Evolutionary conservation across 2,888 invertebrate species (phyloP), one percentile per base, ranked within the genome.

Genomic region (Tanypteryx hageni): DNA sequence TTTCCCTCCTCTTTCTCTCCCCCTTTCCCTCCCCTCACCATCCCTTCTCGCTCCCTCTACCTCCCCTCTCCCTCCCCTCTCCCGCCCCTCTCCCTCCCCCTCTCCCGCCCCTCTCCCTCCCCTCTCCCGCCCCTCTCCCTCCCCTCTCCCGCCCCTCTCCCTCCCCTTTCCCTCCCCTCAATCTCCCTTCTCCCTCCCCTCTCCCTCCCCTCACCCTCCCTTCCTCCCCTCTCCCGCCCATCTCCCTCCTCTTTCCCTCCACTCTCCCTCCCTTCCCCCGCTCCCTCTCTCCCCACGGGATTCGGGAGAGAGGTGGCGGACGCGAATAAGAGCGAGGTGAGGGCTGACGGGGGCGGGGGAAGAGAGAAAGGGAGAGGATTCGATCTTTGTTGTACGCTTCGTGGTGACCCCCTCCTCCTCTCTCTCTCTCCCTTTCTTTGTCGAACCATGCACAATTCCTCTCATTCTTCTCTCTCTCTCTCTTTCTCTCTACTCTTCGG

Each of bases 401-500:
- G 31, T 16, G 22, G 27, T 81, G 31, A 61, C 61, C 89, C 18
- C 31, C 44, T 27, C 57, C n/a, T n/a, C n/a, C n/a, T n/a, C 76
- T 18, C 18, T 68, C 18, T 58, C 31, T 56, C 5, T 44, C 5
- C 44, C 44, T 9, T n/a, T 76, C 76, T 92, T 82, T 76, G 61
- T 76, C 84, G 92, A 61, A 61, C 27, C 82, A 13, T n/a, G 27
- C 92, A 44, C 44, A 44, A 44, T 44, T 44, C 44, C 44, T 44
- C 44, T 44, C 59, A 57, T 92, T 64, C 18, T 92, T 59, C 81
- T 58, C 61, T 76, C n/a, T 81, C 27, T n/a, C 58, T 18, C 83
- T 44, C 16, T 56, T 18, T 18, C 76, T 27, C 22, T 76, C 27
- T 22, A 22, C 14, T 9, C 68, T 68, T 22, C 68, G 27, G 13